These are phyloP conservation scores for Penelope pileata DNA, from an alignment of 2,113 vertebrate genomes.

Conservation along the genomic window DNA sequence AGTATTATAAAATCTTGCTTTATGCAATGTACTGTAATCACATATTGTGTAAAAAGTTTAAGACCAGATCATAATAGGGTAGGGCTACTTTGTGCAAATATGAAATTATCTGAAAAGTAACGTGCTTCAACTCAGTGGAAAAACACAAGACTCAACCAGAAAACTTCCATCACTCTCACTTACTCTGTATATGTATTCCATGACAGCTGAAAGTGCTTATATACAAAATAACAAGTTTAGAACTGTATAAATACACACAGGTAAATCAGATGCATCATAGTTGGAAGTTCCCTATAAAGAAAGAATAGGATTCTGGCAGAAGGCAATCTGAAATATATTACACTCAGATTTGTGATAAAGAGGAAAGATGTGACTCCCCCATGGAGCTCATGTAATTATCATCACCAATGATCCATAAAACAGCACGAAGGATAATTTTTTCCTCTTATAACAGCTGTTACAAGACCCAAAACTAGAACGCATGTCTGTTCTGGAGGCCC, in stretches of 20 bases:
- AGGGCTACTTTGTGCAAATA: conserved; percentile 36
- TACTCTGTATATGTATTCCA: background rate
- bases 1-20: conserved; percentile 19
- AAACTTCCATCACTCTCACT: background rate
- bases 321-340: background rate
- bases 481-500: background rate
- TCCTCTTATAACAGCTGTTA: background rate
- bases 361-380: conserved; percentile 9
- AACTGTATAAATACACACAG: background rate
- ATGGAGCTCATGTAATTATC: background rate
- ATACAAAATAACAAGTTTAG: background rate
- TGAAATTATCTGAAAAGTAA: background rate
- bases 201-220: background rate
- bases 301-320: background rate
- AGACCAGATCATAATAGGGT: conserved; percentile 32
- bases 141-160: background rate
- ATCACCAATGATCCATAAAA: background rate
- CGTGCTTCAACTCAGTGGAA: background rate
- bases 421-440: background rate
- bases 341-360: background rate
- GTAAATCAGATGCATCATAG: background rate
- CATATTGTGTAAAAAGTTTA: conserved; percentile 37
- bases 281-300: background rate
- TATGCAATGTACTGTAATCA: background rate
- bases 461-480: background rate